Evolutionary conservation across 2,888 invertebrate species (phyloP).

Genomic region (Acanthosepion esculentum): DNA sequence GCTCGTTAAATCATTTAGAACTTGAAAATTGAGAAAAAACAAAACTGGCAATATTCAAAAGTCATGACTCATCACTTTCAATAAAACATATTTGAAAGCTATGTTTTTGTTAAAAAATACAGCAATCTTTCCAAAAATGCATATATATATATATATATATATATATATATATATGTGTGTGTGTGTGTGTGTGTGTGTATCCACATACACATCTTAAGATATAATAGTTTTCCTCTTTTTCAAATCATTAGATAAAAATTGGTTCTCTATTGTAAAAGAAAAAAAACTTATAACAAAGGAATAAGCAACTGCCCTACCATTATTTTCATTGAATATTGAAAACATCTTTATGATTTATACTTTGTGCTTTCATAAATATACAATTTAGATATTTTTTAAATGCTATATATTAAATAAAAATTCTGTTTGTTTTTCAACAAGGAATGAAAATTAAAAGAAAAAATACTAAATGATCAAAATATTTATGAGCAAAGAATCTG

Average conservation of each 20-base stretch:
- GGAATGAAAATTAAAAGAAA: neutral
- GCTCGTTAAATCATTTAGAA: too few relatives aligned
- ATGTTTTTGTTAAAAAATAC: too few relatives aligned
- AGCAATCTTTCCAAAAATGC: too few relatives aligned
- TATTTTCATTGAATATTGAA: neutral
- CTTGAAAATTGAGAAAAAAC: too few relatives aligned
- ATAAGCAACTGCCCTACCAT: neutral
- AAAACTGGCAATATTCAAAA: too few relatives aligned
- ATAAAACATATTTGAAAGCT: too few relatives aligned
- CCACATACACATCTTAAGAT: too few relatives aligned
- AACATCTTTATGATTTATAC: conserved; percentile 24
- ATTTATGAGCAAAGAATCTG: neutral
- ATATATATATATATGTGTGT: too few relatives aligned
- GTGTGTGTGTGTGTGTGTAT: too few relatives aligned
- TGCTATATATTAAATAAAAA: neutral
- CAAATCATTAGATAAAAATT: neutral
- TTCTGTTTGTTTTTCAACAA: neutral
- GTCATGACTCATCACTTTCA: too few relatives aligned
- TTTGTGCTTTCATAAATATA: neutral
- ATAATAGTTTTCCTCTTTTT: neutral
- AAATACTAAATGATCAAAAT: neutral
- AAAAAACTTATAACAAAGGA: neutral
- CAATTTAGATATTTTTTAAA: neutral
- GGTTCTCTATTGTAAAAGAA: neutral
- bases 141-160: too few relatives aligned